Base-by-base conservation (phyloP, 2,113 vertebrate species). In the Malurus melanocephalus region DNA sequence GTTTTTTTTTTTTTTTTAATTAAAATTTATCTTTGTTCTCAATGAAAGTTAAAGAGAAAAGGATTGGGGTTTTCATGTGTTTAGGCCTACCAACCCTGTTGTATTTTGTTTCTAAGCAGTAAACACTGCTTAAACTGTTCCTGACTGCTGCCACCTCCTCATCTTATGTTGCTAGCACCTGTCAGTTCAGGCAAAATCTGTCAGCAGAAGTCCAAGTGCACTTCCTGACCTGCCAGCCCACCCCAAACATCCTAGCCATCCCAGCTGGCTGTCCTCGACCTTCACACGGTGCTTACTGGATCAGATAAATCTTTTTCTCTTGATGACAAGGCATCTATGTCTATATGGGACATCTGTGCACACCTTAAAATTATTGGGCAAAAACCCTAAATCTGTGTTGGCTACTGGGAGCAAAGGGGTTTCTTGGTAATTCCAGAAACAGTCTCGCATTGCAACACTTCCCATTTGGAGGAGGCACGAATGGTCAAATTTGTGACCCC, bases 151-250 rank as follows among this genome's bases (percentile, higher is more conserved):
- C 53, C 0, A 2, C 24, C 61, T 83, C 60, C 83, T 71, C 52
- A 21, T 81, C 87, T 94, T 57, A 40, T 8, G 16, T 83, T 92
- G 86, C 85, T 64, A 71, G 80, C 79, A 92, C 79, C 87, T 92
- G 82, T 42, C 57, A 81, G 26, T 75, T 83, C 61, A 78, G 87
- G 61, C 61, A 67, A 64, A 83, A 85, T 81, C 91, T 88, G 69
- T 84, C 82, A 83, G 56, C 72, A 85, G 77, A 91, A 83, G 76
- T 74, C 35, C 87, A 78, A 75, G 49, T 49, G 45, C 8, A 8
- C 56, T 91, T 95, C 79, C 85, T 87, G 91, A 85, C 79, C 43
- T 12, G 10, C 22, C 81, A 90, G 60, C 75, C 72, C 40, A 66
- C 64, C 55, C 22, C 1, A 90, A 91, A 69, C 35, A 80, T 83